Conservation (phyloP, 2,888 invertebrate species). For the Phyllotreta cruciferae region DNA sequence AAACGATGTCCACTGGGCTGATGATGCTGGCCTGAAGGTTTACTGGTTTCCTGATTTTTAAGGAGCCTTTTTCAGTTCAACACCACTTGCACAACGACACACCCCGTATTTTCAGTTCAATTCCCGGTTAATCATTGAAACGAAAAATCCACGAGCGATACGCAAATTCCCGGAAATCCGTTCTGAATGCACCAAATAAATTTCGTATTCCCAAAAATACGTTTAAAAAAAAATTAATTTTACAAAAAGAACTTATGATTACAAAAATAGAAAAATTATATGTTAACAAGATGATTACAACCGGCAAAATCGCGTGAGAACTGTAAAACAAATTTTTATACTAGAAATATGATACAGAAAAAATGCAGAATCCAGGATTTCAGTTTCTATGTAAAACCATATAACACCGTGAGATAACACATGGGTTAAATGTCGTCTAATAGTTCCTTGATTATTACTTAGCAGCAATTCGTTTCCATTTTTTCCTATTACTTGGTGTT, state of each 20-base stretch:
- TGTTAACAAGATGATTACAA: too few relatives aligned
- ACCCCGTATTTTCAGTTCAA: background rate
- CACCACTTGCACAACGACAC: background rate
- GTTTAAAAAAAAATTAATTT: too few relatives aligned
- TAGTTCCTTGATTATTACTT: conserved; percentile 13
- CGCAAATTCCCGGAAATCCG: too few relatives aligned
- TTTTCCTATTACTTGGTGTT: conserved; percentile 21
- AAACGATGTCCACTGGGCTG: conserved; percentile 11
- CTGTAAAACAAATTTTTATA: too few relatives aligned
- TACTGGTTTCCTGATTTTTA: conserved; percentile 12
- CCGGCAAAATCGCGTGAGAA: too few relatives aligned
- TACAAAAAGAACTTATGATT: too few relatives aligned
- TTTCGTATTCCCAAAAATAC: background rate
- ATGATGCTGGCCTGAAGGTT: conserved; percentile 2
- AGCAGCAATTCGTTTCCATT: conserved; percentile 28
- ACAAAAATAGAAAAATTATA: too few relatives aligned
- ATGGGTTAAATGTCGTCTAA: conserved; percentile 30
- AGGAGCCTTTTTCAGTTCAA: conserved; percentile 14
- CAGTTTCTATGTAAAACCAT: too few relatives aligned
- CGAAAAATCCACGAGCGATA: too few relatives aligned
- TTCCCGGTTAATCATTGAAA: conserved; percentile 16
- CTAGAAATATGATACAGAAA: too few relatives aligned
- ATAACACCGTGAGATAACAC: too few relatives aligned
- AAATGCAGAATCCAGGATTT: too few relatives aligned
- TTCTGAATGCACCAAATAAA: conserved; percentile 23